Evolutionary conservation across 2,113 vertebrate species (phyloP).

Genomic region (Prochilodus magdalenae): DNA sequence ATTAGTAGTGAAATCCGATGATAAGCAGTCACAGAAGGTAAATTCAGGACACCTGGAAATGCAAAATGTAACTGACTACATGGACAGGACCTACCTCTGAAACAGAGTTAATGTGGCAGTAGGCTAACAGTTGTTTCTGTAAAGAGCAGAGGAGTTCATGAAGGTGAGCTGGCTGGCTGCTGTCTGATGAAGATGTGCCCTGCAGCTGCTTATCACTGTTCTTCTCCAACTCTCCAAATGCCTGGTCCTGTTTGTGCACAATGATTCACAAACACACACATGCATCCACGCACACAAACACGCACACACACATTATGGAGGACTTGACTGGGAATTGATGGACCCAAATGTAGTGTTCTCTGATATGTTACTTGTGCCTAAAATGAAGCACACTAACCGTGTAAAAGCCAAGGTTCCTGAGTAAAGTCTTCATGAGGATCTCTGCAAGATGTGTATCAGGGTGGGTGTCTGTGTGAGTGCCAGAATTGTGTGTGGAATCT

Average conservation of each 20-base stretch:
- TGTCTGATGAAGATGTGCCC: slow-evolving; percentile 90
- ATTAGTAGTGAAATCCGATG: too few relatives aligned
- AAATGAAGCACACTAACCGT: slow-evolving; percentile 81
- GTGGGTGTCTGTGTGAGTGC: slow-evolving; percentile 72
- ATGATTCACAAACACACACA: neutral
- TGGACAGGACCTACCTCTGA: slow-evolving; percentile 79
- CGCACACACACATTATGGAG: neutral
- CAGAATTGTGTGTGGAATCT: slow-evolving; percentile 77
- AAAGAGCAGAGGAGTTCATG: slow-evolving; percentile 95
- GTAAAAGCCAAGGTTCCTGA: slow-evolving; percentile 97
- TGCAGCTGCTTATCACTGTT: slow-evolving; percentile 96
- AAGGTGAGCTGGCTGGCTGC: slow-evolving; percentile 96
- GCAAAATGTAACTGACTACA: too few relatives aligned
- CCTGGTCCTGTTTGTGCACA: slow-evolving; percentile 95
- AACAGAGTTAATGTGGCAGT: slow-evolving; percentile 92
- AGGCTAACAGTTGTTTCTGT: slow-evolving; percentile 95
- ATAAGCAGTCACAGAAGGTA: too few relatives aligned
- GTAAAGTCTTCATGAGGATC: slow-evolving; percentile 97
- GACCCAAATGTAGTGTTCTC: neutral
- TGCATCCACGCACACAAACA: too few relatives aligned
- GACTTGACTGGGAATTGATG: neutral
- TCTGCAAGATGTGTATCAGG: slow-evolving; percentile 97
- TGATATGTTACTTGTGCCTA: neutral
- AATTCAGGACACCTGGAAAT: too few relatives aligned
- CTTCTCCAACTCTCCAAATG: slow-evolving; percentile 97